Evolutionary conservation across 2,113 vertebrate species (phyloP), one percentile per base, ranked within the genome.

Genomic region (Balaeniceps rex): DNA sequence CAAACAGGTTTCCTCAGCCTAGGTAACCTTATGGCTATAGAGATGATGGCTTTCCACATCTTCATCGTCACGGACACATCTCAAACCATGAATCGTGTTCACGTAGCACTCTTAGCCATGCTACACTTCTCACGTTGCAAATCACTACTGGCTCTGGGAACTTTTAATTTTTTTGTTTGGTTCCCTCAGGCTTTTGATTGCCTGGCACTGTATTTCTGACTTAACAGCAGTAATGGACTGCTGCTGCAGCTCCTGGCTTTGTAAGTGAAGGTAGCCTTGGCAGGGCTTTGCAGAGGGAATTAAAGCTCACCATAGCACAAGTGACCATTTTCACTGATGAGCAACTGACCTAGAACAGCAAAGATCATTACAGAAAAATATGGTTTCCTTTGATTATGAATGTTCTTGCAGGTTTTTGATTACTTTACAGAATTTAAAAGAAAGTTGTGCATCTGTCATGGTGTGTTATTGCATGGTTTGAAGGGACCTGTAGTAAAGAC

Each of bases 41-140:
- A 77, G 64, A 9, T 49, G 28, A 25, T 63, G 64, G 14, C 29
- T 91, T 64, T 86, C 68, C 31, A 12, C 10, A 71, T 31, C 29
- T 57, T 70, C 61, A 11, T 6, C n/a, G 33, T 9, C 64, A 18
- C 2, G 36, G 55, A 23, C n/a, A 28, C 19, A 4, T 36, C 64
- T 42, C 65, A 49, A 18, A 31, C 12, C 2, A 3, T 0, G 2
- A 51, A 17, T 14, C 5, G 2, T 60, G 29, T 23, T 79, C 52
- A 11, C 0, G 4, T 1, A 47, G 58, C 25, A 2, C 19, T 70
- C 34, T 47, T 55, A 83, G 54, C 31, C 46, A 3, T 11, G 46
- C 55, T 84, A n/a, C 52, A 12, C 13, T 84, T 36, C 76, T 61
- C 69, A 42, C 1, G 3, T 36, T 65, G 58, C 19, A 65, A 66